Base-by-base conservation (phyloP, 2,797 vertebrate genomes). In the Chrysocyon brachyurus region DNA sequence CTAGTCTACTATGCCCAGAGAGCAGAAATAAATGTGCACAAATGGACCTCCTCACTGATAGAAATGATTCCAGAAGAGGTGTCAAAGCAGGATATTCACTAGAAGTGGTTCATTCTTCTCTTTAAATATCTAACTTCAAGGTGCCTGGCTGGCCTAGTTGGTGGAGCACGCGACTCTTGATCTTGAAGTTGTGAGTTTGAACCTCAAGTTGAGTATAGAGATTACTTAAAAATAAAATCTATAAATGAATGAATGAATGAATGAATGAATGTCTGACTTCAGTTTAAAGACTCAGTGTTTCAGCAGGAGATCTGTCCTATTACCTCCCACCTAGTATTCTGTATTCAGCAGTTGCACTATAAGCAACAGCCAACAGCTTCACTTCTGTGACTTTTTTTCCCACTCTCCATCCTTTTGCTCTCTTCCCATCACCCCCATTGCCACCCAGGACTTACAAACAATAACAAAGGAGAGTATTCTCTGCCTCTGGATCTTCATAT, bases 401-500 rank as follows among this genome's bases (percentile, higher is more conserved):
- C 59, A 36, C 21, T 72, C 9, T 5, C 12, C 1, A 78, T n/a
- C 12, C 46, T 56, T 81, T 36, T 24, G 8, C 52, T 59, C 54
- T 83, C 46, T 87, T 31, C 36, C 22, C 56, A 19, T 68, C 36
- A 40, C 6, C 19, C 28, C 0, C 14, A 6, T 0, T 33, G 75
- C 68, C 85, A 92, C 82, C 40, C 78, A 79, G 19, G 4, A 49
- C 46, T 73, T n/a, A 82, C 36, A 95, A 90, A 86, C n/a, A 83
- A 59, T 64, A 93, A 77, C 64, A 84, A 54, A 91, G 54, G 19
- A 72, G 26, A 82, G 40, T 63, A 15, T 84, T 92, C 64, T 79
- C 81, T 61, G 90, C 90, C 68, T 86, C 16, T 12, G 19, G 73
- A 90, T 92, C 95, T 87, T 91, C 84, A 73, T 68, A 77, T 24